phyloP scores from a whole-genome alignment of 2,113 vertebrate species.

The Phalacrocorax carbo region DNA sequence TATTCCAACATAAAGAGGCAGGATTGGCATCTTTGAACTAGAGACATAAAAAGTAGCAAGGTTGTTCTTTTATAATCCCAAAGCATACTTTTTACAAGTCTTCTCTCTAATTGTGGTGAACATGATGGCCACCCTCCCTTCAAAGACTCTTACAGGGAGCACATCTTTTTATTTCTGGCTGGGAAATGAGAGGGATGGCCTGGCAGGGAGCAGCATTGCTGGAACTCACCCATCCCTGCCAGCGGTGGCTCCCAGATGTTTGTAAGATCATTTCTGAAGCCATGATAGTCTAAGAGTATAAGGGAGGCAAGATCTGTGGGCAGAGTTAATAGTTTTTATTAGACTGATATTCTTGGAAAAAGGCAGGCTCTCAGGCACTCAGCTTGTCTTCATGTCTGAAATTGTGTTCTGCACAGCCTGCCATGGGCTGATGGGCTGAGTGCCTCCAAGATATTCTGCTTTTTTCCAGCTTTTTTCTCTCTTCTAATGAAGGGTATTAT shows the following conservation, averaged over 20 bases:
- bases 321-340: neutral
- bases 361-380: neutral
- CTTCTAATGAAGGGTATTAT: neutral
- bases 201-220: conserved; percentile 9
- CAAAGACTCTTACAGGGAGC: conserved; percentile 34
- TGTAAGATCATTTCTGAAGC: neutral
- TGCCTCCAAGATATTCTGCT: neutral
- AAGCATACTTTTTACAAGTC: conserved; percentile 66
- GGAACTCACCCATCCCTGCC: neutral
- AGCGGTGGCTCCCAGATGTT: neutral
- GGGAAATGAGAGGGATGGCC: conserved; percentile 11
- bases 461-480: neutral
- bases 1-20: conserved; percentile 9
- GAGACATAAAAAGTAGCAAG: conserved; percentile 53
- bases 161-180: conserved; percentile 59
- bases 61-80: conserved; percentile 65
- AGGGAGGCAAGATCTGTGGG: neutral
- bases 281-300: neutral
- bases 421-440: neutral
- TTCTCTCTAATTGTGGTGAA: conserved; percentile 71
- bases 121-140: conserved; percentile 40
- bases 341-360: neutral
- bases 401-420: neutral
- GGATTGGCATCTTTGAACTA: conserved; percentile 49
- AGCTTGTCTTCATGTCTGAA: neutral